A percentile compares a stretch with the other conserved stretches of the same genome.
phyloP scores from a whole-genome alignment of 92 coral and sea anemone species.

The Hydrozoanthus gracilis region DNA sequence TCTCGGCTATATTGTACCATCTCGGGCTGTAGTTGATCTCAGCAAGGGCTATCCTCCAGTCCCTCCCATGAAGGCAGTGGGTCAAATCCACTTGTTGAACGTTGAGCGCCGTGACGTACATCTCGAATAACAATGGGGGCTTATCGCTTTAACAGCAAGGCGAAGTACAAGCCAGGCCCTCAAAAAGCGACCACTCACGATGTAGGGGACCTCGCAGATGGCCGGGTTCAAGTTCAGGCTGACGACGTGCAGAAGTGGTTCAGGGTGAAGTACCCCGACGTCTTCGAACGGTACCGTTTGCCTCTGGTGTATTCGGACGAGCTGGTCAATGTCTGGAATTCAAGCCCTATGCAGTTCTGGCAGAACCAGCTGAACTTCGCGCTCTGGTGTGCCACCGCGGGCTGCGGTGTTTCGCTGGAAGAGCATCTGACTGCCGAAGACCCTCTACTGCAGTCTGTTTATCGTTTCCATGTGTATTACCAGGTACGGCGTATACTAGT shows the following conservation, averaged over 20 bases:
- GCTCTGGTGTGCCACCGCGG: background rate
- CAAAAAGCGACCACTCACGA: background rate
- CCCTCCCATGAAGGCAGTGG: too few relatives aligned
- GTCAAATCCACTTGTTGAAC: too few relatives aligned
- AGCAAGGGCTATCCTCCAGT: too few relatives aligned
- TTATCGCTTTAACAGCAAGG: background rate
- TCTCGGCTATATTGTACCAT: slow-evolving; percentile 2
- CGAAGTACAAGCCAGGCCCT: slow-evolving; percentile 29
- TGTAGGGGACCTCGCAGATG: background rate
- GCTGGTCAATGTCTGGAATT: background rate
- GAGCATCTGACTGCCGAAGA: background rate
- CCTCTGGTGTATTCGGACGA: background rate
- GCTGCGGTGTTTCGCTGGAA: background rate
- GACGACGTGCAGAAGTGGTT: background rate
- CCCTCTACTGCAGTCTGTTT: background rate
- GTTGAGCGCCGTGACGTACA: too few relatives aligned
- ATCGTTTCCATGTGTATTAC: slow-evolving; percentile 11
- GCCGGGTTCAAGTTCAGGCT: background rate
- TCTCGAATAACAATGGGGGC: background rate
- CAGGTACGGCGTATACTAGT: background rate
- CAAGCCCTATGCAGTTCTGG: background rate
- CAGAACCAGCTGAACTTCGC: slow-evolving; percentile 2
- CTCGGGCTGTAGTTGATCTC: too few relatives aligned
- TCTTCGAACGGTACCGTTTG: background rate
- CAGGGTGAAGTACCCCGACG: background rate